Base-by-base conservation (phyloP, 2,797 vertebrate genomes). In the Sciurus carolinensis region DNA sequence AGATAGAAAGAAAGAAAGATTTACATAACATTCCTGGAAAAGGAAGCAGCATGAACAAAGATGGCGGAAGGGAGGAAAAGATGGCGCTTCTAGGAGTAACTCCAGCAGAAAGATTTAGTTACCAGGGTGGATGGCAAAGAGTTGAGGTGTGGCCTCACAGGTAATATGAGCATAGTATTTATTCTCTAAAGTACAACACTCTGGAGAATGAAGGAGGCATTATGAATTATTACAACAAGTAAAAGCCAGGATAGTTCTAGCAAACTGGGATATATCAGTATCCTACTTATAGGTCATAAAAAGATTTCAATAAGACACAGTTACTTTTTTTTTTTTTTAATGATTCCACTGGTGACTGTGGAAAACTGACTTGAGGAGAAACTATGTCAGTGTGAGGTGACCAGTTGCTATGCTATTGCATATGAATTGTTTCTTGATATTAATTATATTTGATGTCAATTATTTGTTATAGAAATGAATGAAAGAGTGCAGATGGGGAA, bases 391-490 rank as follows among this genome's bases (percentile, higher is more conserved):
- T 0, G 1, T 33, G 28, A 72, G 47, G 59, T 57, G 30, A 22
- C 22, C 33, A 14, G 30, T 8, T 22, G 2, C 24, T 47, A 7
- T 47, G 22, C 36, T 44, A 3, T 17, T 47, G 20, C 33, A 71
- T 54, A 42, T 20, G 80, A 54, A 93, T 76, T 93, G 50, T 72
- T 62, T 36, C 62, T 76, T n/a, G 42, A 59, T 54, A 57, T 22
- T 75, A 57, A 80, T 42, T 94, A 66, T 57, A 52, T 36, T 52
- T 87, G 20, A 44, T 42, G 50, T 33, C 67, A 44, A 81, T 76
- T 93, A 36, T 57, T 50, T 62, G 30, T 72, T 22, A 12, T 44
- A 73, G 20, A 96, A 83, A 59, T 26, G 42, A 94, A 64, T 47
- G 52, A 64, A 87, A 36, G 28, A 8, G 2, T 67, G 9, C 3